Evolutionary conservation across 1,140 invertebrate species (phyloP).

Genomic region (Holcopasites calliopsidis): DNA sequence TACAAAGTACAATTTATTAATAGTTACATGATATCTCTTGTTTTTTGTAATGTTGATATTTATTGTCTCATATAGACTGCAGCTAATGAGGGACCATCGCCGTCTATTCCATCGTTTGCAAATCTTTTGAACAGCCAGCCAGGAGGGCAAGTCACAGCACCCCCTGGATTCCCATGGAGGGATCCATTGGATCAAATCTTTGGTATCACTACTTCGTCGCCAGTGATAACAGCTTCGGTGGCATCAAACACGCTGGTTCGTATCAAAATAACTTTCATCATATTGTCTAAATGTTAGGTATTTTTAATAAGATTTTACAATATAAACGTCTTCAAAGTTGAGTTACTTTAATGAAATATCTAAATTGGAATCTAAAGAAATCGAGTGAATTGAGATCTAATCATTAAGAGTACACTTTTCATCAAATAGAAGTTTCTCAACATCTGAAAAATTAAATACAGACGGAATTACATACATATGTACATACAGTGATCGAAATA

Average conservation of each 20-base stretch:
- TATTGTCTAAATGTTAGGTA: neutral
- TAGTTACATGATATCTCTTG: too few relatives aligned
- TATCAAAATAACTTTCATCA: constrained; percentile 8
- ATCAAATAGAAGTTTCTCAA: too few relatives aligned
- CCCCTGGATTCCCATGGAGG: constrained; percentile 74
- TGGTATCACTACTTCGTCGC: constrained; percentile 72
- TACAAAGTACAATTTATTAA: too few relatives aligned
- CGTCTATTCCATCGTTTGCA: constrained; percentile 59
- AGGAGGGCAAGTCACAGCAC: constrained; percentile 58
- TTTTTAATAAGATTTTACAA: neutral
- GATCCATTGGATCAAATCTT: constrained; percentile 77
- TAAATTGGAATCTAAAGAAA: too few relatives aligned
- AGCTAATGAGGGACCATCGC: constrained; percentile 58
- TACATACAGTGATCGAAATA: too few relatives aligned
- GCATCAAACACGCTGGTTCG: constrained; percentile 73
- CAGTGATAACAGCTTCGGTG: constrained; percentile 71
- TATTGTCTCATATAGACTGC: constrained; percentile 57
- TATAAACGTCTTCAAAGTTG: too few relatives aligned
- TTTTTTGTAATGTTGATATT: neutral
- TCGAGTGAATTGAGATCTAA: too few relatives aligned
- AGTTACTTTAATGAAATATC: too few relatives aligned
- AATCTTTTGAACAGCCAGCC: constrained; percentile 61
- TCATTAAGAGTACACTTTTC: too few relatives aligned
- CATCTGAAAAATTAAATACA: too few relatives aligned
- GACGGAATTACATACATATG: too few relatives aligned